These are phyloP conservation scores for Saccostrea cuccullata DNA, from an alignment of 1,140 invertebrate species.

Conservation along the genomic window DNA sequence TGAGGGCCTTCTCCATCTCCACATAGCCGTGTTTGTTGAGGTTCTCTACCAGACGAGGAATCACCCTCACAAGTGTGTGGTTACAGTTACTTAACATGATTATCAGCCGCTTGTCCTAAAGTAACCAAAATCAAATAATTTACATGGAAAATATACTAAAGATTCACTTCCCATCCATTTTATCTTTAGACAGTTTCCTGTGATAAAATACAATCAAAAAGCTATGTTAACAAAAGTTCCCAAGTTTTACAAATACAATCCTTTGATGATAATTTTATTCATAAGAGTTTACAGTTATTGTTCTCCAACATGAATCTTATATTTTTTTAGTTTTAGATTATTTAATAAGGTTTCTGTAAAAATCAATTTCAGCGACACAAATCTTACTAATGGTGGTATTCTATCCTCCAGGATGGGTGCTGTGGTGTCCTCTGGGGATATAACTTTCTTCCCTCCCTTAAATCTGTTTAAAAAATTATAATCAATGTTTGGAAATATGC, in stretches of 20 bases:
- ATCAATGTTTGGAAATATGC: background rate
- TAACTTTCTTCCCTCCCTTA: constrained; percentile 8
- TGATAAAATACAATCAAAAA: too few species aligned
- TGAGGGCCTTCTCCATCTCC: constrained; percentile 81
- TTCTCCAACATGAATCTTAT: too few species aligned
- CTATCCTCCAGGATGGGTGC: background rate
- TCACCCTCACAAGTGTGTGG: constrained; percentile 87
- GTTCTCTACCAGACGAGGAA: constrained; percentile 84
- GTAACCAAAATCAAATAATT: background rate
- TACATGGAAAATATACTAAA: too few species aligned
- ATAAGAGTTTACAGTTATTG: too few species aligned
- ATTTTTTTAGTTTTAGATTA: too few species aligned
- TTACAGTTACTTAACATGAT: constrained; percentile 94
- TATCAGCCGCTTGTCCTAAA: constrained; percentile 83
- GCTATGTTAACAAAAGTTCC: too few species aligned
- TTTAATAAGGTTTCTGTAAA: background rate
- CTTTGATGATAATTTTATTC: too few species aligned
- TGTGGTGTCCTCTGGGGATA: background rate
- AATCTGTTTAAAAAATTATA: background rate
- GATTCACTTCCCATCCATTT: too few species aligned
- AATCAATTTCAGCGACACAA: background rate
- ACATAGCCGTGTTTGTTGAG: constrained; percentile 86
- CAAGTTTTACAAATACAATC: too few species aligned
- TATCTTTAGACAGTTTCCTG: too few species aligned
- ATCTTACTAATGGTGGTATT: constrained; percentile 2